phyloP scores from a whole-genome alignment of 2,797 vertebrate species.

The Brotula barbata region DNA sequence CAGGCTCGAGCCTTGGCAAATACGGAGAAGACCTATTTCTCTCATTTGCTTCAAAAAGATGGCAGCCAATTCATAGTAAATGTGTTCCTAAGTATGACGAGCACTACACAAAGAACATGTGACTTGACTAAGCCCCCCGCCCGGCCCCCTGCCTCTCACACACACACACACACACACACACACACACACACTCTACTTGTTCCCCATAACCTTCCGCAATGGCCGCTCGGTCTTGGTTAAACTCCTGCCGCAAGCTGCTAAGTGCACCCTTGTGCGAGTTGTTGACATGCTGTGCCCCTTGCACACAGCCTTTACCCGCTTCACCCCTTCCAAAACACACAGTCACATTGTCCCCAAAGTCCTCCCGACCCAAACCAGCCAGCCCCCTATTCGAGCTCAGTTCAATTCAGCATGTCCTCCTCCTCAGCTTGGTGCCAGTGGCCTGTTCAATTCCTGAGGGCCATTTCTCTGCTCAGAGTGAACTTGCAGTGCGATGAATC shows the following conservation, averaged over 20 bases:
- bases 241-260: constrained; percentile 28
- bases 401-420: constrained; percentile 35
- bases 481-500: no score
- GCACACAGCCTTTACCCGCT: constrained; percentile 11
- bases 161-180: no score
- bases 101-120: no score
- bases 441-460: constrained; percentile 59
- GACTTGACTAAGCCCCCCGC: no score
- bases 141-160: no score
- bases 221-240: constrained; percentile 25
- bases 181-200: not conserved
- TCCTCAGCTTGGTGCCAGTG: constrained; percentile 50
- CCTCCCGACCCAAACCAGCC: constrained; percentile 18
- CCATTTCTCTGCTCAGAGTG: constrained; percentile 52
- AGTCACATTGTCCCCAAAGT: constrained; percentile 10
- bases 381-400: constrained; percentile 44
- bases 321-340: constrained; percentile 32
- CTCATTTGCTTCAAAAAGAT: no score
- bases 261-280: constrained; percentile 44
- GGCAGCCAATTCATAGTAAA: no score
- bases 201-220: not conserved
- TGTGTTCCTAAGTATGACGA: no score
- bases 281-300: constrained; percentile 36
- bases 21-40: no score
- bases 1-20: no score